Percentiles rank a stretch among this genome's conserved stretches.
phyloP scores from a whole-genome alignment of 2,797 vertebrate genomes.

The Ibycter americanus region DNA sequence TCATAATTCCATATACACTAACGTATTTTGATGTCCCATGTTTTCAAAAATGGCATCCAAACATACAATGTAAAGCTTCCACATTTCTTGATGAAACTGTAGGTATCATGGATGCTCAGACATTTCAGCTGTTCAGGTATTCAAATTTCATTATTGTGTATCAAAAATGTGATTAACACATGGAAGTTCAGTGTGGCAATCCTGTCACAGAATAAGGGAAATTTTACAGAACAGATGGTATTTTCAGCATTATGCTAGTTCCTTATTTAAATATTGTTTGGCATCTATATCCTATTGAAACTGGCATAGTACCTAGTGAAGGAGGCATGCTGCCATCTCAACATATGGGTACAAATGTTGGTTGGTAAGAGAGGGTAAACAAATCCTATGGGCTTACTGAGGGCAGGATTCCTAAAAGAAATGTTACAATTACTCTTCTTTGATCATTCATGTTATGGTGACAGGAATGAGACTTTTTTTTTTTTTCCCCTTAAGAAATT shows the following conservation, averaged over 20 bases:
- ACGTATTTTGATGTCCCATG: neutral
- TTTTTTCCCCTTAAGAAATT: neutral
- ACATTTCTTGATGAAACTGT: neutral
- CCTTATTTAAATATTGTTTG: conserved; percentile 71
- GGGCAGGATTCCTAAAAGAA: conserved; percentile 63
- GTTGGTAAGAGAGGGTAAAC: conserved; percentile 62
- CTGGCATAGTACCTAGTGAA: conserved; percentile 39
- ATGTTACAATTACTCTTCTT: conserved; percentile 54
- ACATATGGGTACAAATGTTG: conserved; percentile 66
- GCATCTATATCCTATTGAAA: conserved; percentile 66
- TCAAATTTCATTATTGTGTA: conserved; percentile 52
- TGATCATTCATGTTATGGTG: conserved; percentile 54
- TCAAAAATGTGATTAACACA: conserved; percentile 57
- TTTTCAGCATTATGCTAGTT: conserved; percentile 63
- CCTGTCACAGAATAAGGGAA: conserved; percentile 56
- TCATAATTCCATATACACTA: neutral
- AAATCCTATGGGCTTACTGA: conserved; percentile 63
- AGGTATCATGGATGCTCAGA: conserved; percentile 16
- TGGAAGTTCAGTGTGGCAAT: conserved; percentile 38
- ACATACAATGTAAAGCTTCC: neutral
- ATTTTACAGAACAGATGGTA: conserved; percentile 71
- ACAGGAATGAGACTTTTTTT: conserved; percentile 19
- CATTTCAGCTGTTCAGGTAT: conserved; percentile 56
- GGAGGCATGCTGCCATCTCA: conserved; percentile 67
- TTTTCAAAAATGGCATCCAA: neutral